These are phyloP conservation scores for Brotogeris chrysoptera DNA, from an alignment of 2,797 vertebrate species.

Conservation along the genomic window DNA sequence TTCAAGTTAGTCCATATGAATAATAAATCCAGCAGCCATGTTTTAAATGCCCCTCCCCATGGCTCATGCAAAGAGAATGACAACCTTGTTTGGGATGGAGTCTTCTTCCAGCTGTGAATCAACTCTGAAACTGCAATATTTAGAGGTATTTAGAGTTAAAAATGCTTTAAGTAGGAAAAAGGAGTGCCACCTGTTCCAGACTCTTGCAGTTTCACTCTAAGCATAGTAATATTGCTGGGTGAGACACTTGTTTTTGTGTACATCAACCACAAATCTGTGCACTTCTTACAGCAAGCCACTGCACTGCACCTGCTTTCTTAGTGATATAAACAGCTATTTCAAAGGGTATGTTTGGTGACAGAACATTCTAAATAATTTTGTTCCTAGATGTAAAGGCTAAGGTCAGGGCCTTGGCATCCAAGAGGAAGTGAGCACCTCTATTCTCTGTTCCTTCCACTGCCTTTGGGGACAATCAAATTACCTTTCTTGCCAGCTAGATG, in stretches of 20 bases:
- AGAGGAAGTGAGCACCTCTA: neutral
- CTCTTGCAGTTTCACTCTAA: neutral
- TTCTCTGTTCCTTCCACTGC: neutral
- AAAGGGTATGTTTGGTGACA: neutral
- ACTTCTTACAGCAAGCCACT: neutral
- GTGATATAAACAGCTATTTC: neutral
- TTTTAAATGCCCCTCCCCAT: neutral
- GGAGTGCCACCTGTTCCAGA: accelerated
- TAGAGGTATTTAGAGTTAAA: neutral
- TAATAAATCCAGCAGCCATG: neutral
- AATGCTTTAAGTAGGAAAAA: neutral
- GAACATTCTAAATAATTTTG: neutral
- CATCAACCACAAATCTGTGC: neutral
- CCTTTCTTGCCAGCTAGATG: neutral
- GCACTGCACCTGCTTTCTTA: neutral
- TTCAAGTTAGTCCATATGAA: neutral
- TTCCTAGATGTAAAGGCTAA: neutral
- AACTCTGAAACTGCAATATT: neutral
- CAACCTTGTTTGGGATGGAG: neutral
- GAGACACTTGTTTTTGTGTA: neutral
- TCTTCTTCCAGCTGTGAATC: neutral
- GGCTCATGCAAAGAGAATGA: neutral
- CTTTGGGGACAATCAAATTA: neutral
- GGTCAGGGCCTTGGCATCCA: accelerated
- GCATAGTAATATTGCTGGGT: no score